phyloP scores from a whole-genome alignment of 2,113 vertebrate species.

The Coregonus clupeaformis region DNA sequence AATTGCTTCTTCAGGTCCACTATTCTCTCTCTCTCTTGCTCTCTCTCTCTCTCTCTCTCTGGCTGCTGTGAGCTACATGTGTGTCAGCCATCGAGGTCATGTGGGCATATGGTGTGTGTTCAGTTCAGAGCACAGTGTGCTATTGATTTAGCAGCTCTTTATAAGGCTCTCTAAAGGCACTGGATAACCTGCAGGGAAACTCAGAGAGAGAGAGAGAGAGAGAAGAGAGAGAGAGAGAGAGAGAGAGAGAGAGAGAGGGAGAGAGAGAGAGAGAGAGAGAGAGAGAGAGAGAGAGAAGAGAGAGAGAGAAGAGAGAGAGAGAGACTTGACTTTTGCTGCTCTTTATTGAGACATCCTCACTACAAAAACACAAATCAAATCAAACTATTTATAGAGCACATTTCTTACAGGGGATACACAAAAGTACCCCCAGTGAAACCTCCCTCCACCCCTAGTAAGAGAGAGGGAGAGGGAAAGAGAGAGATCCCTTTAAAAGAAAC shows the following conservation, averaged over 20 bases:
- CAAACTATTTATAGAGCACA: too few relatives aligned
- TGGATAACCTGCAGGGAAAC: neutral
- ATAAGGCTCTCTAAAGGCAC: neutral
- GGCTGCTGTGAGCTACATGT: neutral
- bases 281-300: too few relatives aligned
- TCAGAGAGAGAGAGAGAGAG: neutral
- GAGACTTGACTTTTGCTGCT: too few relatives aligned
- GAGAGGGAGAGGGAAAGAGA: neutral
- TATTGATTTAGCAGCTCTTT: constrained; percentile 11
- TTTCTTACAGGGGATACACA: too few relatives aligned
- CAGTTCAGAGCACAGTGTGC: constrained; percentile 12
- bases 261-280: neutral
- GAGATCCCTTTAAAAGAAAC: constrained; percentile 4
- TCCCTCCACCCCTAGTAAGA: neutral
- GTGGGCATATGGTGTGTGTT: constrained; percentile 5
- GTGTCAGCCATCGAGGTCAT: constrained; percentile 9
- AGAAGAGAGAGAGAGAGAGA: too few relatives aligned
- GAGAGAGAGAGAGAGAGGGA: too few relatives aligned
- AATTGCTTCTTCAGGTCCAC: too few relatives aligned
- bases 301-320: too few relatives aligned
- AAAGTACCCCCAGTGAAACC: too few relatives aligned
- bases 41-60: neutral
- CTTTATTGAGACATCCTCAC: too few relatives aligned
- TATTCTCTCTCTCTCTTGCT: neutral
- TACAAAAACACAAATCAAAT: too few relatives aligned